These are phyloP conservation scores for Ammospiza nelsoni DNA, from an alignment of 2,113 vertebrate genomes.

Conservation along the genomic window DNA sequence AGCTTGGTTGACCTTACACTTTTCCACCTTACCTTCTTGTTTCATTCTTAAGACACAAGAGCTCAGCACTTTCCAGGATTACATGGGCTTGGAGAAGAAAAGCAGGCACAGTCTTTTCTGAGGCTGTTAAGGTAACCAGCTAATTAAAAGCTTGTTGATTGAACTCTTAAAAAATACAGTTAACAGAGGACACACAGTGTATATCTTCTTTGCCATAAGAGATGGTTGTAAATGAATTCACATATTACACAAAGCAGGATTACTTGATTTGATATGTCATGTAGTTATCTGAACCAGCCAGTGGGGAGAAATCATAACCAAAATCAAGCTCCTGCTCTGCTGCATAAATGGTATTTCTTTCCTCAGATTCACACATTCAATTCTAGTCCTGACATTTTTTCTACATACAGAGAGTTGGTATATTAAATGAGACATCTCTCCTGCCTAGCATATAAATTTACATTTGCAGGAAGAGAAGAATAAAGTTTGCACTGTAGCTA, in stretches of 20 bases:
- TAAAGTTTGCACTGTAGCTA: neutral
- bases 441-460: neutral
- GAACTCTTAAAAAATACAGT: neutral
- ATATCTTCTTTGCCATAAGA: neutral
- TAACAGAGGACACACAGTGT: neutral
- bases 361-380: neutral
- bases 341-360: neutral
- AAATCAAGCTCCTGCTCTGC: neutral
- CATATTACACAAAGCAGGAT: neutral
- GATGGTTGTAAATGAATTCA: neutral
- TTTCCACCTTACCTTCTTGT: neutral
- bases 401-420: neutral
- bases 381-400: neutral
- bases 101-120: neutral
- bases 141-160: constrained; percentile 6
- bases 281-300: neutral
- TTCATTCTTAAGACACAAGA: neutral
- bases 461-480: neutral
- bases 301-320: neutral
- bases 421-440: neutral
- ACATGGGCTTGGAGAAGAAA: neutral
- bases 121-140: neutral
- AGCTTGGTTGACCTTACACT: neutral
- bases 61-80: neutral
- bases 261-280: neutral